A percentile compares a stretch with the other conserved stretches of the same genome.
Conservation (phyloP, 2,888 invertebrate genomes). For the Acleris emargana region DNA sequence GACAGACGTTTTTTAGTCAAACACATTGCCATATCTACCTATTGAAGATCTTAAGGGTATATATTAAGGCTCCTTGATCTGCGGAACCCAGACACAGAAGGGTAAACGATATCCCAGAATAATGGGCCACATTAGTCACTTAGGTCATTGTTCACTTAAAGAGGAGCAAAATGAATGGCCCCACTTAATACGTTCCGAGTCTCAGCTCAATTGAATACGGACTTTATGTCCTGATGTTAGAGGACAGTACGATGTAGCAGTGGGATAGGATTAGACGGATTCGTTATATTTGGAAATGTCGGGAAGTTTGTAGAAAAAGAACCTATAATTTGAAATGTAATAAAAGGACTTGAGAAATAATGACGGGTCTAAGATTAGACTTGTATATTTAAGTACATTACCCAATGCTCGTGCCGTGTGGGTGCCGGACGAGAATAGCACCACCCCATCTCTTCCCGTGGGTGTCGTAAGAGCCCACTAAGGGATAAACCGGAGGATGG, state of each 20-base stretch:
- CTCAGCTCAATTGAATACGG: slow-evolving; percentile 2
- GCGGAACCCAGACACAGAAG: slow-evolving; percentile 43
- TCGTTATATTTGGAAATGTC: slow-evolving; percentile 15
- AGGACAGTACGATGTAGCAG: background rate
- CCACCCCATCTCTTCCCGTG: too few species aligned
- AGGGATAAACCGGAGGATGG: too few species aligned
- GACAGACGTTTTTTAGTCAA: background rate
- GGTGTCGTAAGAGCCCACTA: too few species aligned
- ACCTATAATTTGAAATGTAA: too few species aligned
- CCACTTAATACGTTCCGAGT: slow-evolving; percentile 21
- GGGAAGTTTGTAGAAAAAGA: too few species aligned
- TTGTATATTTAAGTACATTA: too few species aligned
- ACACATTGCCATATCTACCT: background rate
- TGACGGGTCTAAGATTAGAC: too few species aligned
- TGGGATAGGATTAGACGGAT: slow-evolving; percentile 6
- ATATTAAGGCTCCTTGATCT: slow-evolving; percentile 15
- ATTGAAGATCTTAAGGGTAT: background rate
- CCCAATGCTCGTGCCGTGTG: too few species aligned
- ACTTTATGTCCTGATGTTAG: slow-evolving; percentile 6
- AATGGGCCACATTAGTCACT: slow-evolving; percentile 52
- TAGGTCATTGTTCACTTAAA: slow-evolving; percentile 46
- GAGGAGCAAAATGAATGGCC: slow-evolving; percentile 31
- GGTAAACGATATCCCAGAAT: slow-evolving; percentile 53
- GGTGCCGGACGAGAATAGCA: too few species aligned
- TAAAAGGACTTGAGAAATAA: too few species aligned